Evolutionary conservation across 2,797 vertebrate genomes (phyloP).

Genomic region (Aselliscus stoliczkanus): DNA sequence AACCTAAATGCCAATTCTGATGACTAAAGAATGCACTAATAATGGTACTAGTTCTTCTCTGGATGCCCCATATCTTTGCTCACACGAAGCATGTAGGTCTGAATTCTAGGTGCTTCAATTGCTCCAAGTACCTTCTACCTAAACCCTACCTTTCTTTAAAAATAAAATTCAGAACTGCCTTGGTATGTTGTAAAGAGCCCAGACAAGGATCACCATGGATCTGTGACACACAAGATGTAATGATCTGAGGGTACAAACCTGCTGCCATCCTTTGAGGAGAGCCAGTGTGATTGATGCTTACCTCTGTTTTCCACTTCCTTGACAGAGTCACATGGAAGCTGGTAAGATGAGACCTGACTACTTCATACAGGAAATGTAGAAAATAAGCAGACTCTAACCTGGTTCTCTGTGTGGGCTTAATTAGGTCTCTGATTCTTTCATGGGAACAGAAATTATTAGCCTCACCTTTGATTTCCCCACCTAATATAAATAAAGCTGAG

Average conservation of each 20-base stretch:
- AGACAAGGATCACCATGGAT: neutral
- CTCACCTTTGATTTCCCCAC: constrained; percentile 54
- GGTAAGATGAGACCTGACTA: neutral
- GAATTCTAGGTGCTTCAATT: neutral
- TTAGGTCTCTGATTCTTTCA: constrained; percentile 11
- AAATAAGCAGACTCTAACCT: neutral
- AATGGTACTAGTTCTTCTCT: neutral
- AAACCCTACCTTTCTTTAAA: neutral
- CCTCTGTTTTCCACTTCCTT: neutral
- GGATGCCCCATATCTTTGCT: neutral
- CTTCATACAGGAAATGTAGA: neutral
- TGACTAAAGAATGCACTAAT: neutral
- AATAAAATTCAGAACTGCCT: neutral
- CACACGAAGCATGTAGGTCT: neutral
- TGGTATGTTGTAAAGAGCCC: neutral
- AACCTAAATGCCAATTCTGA: neutral
- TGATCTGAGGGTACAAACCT: neutral
- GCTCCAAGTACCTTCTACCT: neutral
- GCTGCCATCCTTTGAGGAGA: neutral
- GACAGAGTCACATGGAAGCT: neutral
- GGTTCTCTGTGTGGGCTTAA: neutral
- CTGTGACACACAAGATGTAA: neutral
- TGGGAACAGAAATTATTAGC: constrained; percentile 34
- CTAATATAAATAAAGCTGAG: constrained; percentile 42
- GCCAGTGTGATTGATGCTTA: neutral